Percentiles rank a stretch among this genome's conserved stretches.
Conservation (phyloP, 2,888 invertebrate genomes). For the Volucella bombylans region DNA sequence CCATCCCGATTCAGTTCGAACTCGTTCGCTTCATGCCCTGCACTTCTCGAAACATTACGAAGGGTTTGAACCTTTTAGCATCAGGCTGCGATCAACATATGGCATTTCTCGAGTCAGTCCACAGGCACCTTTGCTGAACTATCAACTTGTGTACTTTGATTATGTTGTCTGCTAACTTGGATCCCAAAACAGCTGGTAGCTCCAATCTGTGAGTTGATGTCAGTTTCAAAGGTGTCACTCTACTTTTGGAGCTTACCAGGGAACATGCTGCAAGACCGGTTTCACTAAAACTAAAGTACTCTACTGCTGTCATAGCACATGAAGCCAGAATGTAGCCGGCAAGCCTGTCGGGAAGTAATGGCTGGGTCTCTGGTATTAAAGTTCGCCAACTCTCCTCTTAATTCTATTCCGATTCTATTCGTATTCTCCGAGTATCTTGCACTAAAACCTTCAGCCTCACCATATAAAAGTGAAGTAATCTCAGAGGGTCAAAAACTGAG, state of each 20-base stretch:
- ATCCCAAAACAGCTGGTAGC: slow-evolving; percentile 12
- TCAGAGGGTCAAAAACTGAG: too few species aligned
- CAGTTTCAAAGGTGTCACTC: slow-evolving; percentile 73
- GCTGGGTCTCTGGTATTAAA: too few species aligned
- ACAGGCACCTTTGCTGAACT: neutral
- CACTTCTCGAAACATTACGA: slow-evolving; percentile 5
- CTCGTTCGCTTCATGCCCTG: slow-evolving; percentile 1
- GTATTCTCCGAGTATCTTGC: slow-evolving; percentile 47
- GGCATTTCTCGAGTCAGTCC: slow-evolving; percentile 15
- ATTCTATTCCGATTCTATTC: slow-evolving; percentile 61
- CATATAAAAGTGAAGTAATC: too few species aligned
- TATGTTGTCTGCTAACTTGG: neutral
- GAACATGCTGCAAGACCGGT: slow-evolving; percentile 36
- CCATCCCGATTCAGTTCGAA: too few species aligned
- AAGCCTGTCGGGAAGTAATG: too few species aligned
- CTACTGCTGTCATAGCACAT: slow-evolving; percentile 46
- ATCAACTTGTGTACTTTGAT: slow-evolving; percentile 2
- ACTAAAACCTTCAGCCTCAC: neutral
- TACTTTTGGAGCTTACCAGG: slow-evolving; percentile 71
- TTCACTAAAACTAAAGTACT: slow-evolving; percentile 67
- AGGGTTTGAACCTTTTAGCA: neutral
- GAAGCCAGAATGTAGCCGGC: neutral
- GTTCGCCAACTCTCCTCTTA: slow-evolving; percentile 1
- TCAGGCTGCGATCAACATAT: neutral
- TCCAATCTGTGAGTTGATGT: slow-evolving; percentile 73